phyloP scores from a whole-genome alignment of 2,888 invertebrate genomes.

The Unio delphinus region DNA sequence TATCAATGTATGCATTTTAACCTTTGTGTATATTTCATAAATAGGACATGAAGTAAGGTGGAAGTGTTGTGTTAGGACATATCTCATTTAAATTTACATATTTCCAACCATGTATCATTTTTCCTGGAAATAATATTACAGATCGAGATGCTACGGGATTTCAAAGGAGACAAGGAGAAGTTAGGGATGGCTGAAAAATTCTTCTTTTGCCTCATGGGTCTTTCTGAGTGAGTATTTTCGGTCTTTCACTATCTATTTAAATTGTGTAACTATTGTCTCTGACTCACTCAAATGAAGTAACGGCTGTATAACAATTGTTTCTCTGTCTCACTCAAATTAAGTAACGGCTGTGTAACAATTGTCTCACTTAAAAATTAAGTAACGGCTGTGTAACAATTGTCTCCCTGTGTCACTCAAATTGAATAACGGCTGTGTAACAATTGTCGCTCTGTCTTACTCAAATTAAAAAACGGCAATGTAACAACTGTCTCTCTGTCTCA shows the following conservation, averaged over 20 bases:
- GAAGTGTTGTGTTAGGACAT: constrained; percentile 1
- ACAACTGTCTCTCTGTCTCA: not conserved
- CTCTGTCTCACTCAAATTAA: not conserved
- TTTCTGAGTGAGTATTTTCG: constrained; percentile 67
- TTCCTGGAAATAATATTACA: constrained; percentile 18
- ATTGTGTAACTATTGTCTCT: not conserved
- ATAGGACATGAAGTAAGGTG: not conserved
- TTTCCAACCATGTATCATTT: not conserved
- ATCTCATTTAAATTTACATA: not conserved
- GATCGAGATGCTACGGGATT: constrained; percentile 69
- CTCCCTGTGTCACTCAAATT: not conserved
- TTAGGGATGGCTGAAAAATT: constrained; percentile 74
- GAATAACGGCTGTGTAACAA: not conserved
- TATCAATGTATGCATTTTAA: too few species aligned
- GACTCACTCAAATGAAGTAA: not conserved
- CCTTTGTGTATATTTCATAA: too few species aligned
- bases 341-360: not conserved
- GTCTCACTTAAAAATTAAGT: constrained; percentile 3
- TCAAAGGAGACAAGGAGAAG: constrained; percentile 68
- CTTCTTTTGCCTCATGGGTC: constrained; percentile 68
- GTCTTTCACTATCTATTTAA: too few species aligned
- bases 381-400: too few species aligned
- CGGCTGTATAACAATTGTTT: too few species aligned
- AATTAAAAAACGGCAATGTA: not conserved
- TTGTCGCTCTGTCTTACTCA: not conserved